Base-by-base conservation (phyloP, 2,113 vertebrate species). In the Maccullochella peelii region DNA sequence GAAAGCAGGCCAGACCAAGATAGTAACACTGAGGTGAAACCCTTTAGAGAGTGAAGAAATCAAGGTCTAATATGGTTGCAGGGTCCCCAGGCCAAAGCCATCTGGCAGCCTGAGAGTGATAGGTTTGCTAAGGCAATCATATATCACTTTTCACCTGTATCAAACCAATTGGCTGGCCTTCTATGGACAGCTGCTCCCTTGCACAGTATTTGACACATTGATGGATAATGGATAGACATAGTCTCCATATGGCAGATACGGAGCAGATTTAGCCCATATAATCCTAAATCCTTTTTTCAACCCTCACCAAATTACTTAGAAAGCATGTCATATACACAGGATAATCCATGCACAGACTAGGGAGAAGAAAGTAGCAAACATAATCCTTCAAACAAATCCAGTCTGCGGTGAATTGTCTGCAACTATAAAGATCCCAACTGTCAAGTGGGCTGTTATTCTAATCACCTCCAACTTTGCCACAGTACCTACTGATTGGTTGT, bases 81-180 rank as follows among this genome's bases (percentile, higher is more conserved):
- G 78, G 83, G 91, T 93, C 92, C 85, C 83, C 62, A 83, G 93
- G 91, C 91, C 87, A 91, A 87, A 91, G 82, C 79, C 91, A 90
- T 89, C 85, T 89, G 88, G 88, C 89, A 87, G 86, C 36, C 75
- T 2, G 66, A 89, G 89, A 94, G 78, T 90, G 94, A 94, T 93
- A 86, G 88, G 88, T 89, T 87, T 69, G 85, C 88, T 65, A 80
- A 90, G 87, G 83, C 94, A 93, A 94, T 93, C 92, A 92, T 92
- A 92, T 87, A 91, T 93, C 87, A 92, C 88, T 92, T 91, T 93
- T 94, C 92, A 93, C 92, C 91, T 94, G 89, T 90, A 89, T 92
- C 91, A 90, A 89, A 94, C 85, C 92, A 93, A 94, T 92, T 90
- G 94, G 85, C 86, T 86, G 86, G 76, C 84, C 93, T 92, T 93